These are phyloP conservation scores for Hiodon tergisus DNA, from an alignment of 2,113 vertebrate genomes.

Conservation along the genomic window DNA sequence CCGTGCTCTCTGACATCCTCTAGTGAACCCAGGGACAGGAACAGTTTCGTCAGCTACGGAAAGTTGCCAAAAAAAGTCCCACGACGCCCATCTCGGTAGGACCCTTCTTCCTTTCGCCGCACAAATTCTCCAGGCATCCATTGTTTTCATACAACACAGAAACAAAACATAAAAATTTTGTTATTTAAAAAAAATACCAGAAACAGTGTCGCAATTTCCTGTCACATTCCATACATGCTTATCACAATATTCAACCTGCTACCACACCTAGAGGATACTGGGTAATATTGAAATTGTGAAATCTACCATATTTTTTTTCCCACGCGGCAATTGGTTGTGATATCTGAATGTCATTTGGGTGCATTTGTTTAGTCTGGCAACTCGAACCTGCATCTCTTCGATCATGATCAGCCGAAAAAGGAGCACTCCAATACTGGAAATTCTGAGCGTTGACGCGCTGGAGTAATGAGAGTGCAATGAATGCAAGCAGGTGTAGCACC, in stretches of 20 bases:
- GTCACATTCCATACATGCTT: slow-evolving; percentile 20
- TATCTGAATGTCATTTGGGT: no score
- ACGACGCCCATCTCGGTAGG: not conserved
- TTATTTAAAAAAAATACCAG: not conserved
- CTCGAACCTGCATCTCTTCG: no score
- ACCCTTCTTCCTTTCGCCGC: slow-evolving; percentile 17
- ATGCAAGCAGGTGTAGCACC: no score
- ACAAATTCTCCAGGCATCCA: slow-evolving; percentile 13
- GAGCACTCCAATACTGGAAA: no score
- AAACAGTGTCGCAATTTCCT: slow-evolving; percentile 16
- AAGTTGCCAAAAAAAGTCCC: not conserved
- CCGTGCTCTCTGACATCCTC: slow-evolving; percentile 1
- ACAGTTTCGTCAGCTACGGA: slow-evolving; percentile 5
- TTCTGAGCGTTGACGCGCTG: no score
- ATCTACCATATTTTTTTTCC: not conserved
- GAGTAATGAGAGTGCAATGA: not conserved
- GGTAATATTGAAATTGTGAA: slow-evolving; percentile 3
- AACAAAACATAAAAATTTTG: not conserved
- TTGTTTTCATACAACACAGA: slow-evolving; percentile 20
- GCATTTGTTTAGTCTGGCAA: no score
- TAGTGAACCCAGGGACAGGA: not conserved
- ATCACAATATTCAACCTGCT: slow-evolving; percentile 3
- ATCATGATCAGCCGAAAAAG: no score
- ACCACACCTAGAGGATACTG: not conserved
- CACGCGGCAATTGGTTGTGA: no score